Conservation (phyloP, 2,113 vertebrate genomes). For the Nerophis lumbriciformis region DNA sequence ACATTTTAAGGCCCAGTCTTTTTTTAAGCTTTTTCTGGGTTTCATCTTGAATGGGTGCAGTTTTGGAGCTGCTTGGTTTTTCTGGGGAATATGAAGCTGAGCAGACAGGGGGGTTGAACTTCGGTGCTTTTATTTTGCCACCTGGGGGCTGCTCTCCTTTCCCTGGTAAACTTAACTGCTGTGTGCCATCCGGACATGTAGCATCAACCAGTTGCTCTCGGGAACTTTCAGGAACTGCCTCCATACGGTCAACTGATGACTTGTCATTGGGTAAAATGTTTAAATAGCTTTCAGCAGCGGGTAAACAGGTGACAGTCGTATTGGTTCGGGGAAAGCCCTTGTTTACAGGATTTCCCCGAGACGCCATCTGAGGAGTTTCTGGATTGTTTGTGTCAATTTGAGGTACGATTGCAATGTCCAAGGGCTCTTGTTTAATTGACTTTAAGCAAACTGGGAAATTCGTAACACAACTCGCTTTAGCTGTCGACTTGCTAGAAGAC, state of each 20-base stretch:
- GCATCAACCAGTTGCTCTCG: slow-evolving; percentile 26
- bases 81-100: slow-evolving; percentile 51
- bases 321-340: slow-evolving; percentile 23
- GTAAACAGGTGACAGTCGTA: slow-evolving; percentile 56
- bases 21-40: slow-evolving; percentile 66
- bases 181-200: slow-evolving; percentile 37
- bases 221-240: slow-evolving; percentile 10
- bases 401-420: slow-evolving; percentile 58
- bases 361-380: slow-evolving; percentile 20
- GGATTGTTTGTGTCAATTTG: slow-evolving; percentile 34
- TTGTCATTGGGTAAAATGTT: slow-evolving; percentile 18
- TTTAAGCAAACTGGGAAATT: slow-evolving; percentile 8
- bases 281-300: slow-evolving; percentile 45
- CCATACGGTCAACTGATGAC: slow-evolving; percentile 14
- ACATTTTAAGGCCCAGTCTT: slow-evolving; percentile 53
- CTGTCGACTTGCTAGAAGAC: background rate
- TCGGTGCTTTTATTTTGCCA: slow-evolving; percentile 40
- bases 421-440: slow-evolving; percentile 61
- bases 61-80: slow-evolving; percentile 64
- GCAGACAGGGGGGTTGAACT: slow-evolving; percentile 21
- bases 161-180: slow-evolving; percentile 29
- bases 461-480: slow-evolving; percentile 14
- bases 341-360: slow-evolving; percentile 19
- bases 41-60: slow-evolving; percentile 55
- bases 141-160: slow-evolving; percentile 29